phyloP scores from a whole-genome alignment of 1,140 invertebrate species.

The Drosophila novamexicana region DNA sequence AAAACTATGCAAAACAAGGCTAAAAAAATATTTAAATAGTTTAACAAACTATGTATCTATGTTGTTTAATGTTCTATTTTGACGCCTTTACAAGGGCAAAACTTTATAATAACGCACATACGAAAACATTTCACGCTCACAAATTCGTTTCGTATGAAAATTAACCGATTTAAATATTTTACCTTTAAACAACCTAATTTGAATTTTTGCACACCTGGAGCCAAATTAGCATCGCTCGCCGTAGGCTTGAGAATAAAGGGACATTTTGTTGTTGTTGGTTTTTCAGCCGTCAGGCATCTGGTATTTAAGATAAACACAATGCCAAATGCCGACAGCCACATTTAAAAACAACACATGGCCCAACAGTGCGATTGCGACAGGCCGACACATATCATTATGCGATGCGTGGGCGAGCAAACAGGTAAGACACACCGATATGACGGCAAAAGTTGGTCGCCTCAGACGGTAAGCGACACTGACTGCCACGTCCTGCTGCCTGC shows the following conservation, averaged over 20 bases:
- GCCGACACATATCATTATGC: constrained; percentile 31
- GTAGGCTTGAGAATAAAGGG: not conserved
- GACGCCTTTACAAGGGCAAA: no score
- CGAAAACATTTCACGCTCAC: no score
- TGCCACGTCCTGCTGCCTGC: constrained; percentile 25
- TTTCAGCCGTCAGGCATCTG: not conserved
- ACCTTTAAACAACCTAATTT: not conserved
- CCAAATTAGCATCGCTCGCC: not conserved
- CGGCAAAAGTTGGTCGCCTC: constrained; percentile 10
- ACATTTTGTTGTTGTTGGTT: not conserved
- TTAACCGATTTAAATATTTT: not conserved
- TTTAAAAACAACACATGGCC: constrained; percentile 24
- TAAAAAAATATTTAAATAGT: no score
- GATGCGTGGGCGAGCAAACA: constrained; percentile 6
- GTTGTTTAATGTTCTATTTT: no score
- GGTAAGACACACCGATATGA: constrained; percentile 16
- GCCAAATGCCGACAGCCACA: constrained; percentile 29
- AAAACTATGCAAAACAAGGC: no score
- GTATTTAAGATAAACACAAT: constrained; percentile 31
- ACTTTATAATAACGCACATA: no score
- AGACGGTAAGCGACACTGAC: constrained; percentile 12
- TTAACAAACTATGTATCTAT: no score
- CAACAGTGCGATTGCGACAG: constrained; percentile 1
- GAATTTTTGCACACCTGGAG: not conserved
- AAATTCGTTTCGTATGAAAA: no score